Conservation (phyloP, 2,113 vertebrate genomes). For the Prolemur simus region DNA sequence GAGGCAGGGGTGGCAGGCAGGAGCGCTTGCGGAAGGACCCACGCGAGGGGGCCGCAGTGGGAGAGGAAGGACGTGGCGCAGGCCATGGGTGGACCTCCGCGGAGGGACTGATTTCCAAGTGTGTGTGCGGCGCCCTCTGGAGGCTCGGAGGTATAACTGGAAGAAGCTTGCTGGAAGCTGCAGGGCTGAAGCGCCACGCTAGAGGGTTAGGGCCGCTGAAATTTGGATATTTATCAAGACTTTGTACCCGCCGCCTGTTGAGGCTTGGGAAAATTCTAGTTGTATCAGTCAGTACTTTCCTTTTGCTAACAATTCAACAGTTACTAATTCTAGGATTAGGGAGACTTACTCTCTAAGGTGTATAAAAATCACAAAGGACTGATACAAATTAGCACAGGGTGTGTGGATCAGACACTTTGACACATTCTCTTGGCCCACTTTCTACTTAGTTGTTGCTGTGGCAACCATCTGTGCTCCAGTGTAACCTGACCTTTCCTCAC, state of each 20-base stretch:
- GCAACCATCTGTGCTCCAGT: neutral
- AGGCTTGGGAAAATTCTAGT: neutral
- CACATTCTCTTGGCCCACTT: neutral
- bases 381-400: neutral
- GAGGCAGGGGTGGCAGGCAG: neutral
- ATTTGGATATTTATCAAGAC: neutral
- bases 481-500: neutral
- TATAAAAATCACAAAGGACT: conserved; percentile 26
- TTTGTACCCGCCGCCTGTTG: neutral
- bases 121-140: neutral
- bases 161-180: neutral
- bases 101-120: neutral
- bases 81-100: rapidly evolving
- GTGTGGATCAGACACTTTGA: neutral
- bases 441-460: neutral
- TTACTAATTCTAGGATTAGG: conserved; percentile 44
- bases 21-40: neutral
- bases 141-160: neutral
- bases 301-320: conserved; percentile 4
- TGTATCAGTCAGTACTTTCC: neutral
- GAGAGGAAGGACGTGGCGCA: neutral
- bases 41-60: neutral
- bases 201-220: neutral
- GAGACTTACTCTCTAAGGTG: neutral
- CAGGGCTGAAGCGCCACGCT: neutral